Evolutionary conservation across 2,797 vertebrate genomes (phyloP), one percentile per base, ranked within the genome.

Genomic region (Gorsachius magnificus): DNA sequence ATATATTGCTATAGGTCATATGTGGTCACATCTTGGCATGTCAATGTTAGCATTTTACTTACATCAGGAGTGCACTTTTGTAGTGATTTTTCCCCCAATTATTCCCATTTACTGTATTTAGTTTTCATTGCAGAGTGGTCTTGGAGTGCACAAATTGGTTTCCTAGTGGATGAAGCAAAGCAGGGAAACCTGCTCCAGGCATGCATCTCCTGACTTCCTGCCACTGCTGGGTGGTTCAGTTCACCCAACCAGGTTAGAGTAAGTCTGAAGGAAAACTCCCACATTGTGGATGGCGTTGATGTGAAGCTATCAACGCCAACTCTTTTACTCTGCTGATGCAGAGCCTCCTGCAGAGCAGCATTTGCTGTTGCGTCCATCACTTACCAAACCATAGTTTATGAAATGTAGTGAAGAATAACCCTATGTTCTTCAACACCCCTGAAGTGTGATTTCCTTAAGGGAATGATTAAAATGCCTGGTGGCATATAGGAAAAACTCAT

Each of bases 161-260:
- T 61, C 58, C 41, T 88, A 0, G 0, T 61, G 58, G 69, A 18
- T 50, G 64, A 76, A 38, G 25, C 11, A n/a, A 45, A 45, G 45
- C 45, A 45, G 45, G 45, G 45, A 48, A 53, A 64, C 13, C 11
- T 53, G 15, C 14, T 54, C 9, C 69, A 60, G 31, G 24, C 75
- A 29, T 0, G 0, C 20, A 28, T 8, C 45, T 48, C 29, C 56
- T 16, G 48, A 18, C 26, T 71, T 65, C 11, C 48, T 48, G 45
- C 38, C 1, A 1, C 2, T n/a, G 18, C 21, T 1, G 5, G 0
- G 21, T 2, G 0, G 0, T 36, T 91, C 1, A 1, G 16, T 77
- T 89, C 11, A 22, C 17, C 46, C 0, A 1, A 4, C n/a, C 0
- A 2, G 60, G 14, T 33, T 38, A 54, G 48, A 60, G 33, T 53